Evolutionary conservation across 2,113 vertebrate species (phyloP), one percentile per base, ranked within the genome.

Genomic region (Ictalurus punctatus): DNA sequence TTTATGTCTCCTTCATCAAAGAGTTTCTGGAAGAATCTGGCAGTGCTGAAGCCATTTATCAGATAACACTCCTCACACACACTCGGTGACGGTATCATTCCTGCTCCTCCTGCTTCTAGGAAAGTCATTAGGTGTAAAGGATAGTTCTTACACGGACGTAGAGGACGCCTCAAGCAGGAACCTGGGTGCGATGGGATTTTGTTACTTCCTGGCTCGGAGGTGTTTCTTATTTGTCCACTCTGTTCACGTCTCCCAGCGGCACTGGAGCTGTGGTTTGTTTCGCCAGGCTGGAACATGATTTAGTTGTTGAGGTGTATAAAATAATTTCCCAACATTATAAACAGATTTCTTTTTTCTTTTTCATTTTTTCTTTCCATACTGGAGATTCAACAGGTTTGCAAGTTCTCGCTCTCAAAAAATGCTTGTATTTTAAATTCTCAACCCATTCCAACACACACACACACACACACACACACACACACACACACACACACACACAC

Each of bases 1-100:
- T 54, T 85, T 67, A n/a, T 89, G 91, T 92, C 88, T 67, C 27
- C n/a, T 30, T 23, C 3, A 16, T 71, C 65, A 71, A 30, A 23
- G 9, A 48, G 44, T 44, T 63, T 65, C 30, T 73, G 58, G 63
- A 71, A 59, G 84, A 52, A 56, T 30, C 40, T 80, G 61, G 21
- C 37, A 74, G 7, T 73, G n/a, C 58, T 25, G 25, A 2, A 16
- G n/a, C 23, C 25, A n/a, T 17, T 48, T 69, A n/a, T 19, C 21
- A 14, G n/a, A 69, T 21, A 6, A 6, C 83, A 73, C 21, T 19
- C n/a, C 16, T 69, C 65, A 44, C 63, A 48, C 59, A 67, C 23
- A 44, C 40, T n/a, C 61, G 9, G 4, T 65, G 6, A 6, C 34
- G 67, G 34, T 17, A 34, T 16, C 30, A 17, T 40, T 65, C 61